Conservation (phyloP, 2,797 vertebrate species). For the Lerista edwardsae region DNA sequence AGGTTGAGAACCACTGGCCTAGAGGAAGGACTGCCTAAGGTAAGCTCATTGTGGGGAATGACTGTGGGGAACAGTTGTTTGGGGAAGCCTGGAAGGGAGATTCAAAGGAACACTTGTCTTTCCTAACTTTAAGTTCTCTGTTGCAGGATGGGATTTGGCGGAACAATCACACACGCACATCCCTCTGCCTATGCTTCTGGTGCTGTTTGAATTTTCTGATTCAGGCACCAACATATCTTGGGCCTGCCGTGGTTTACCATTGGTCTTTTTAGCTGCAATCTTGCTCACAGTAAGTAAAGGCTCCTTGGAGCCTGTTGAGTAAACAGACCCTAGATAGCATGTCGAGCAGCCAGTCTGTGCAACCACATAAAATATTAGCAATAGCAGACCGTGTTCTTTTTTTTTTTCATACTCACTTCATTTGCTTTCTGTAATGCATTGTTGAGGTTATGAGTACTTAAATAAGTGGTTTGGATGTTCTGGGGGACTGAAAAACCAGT, state of each 20-base stretch:
- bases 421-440: slow-evolving; percentile 19
- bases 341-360: not conserved
- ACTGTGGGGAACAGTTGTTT: too few relatives aligned
- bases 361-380: not conserved
- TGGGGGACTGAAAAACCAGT: slow-evolving; percentile 11
- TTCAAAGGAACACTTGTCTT: too few relatives aligned
- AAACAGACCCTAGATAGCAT: not conserved
- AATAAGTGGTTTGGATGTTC: not conserved
- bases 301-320: not conserved
- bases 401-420: not conserved
- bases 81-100: too few relatives aligned
- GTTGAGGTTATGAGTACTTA: slow-evolving; percentile 39
- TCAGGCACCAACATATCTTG: not conserved
- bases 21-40: too few relatives aligned
- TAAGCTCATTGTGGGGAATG: too few relatives aligned
- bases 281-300: not conserved
- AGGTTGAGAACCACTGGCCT: too few relatives aligned
- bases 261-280: not conserved
- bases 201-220: not conserved
- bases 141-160: too few relatives aligned
- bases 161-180: too few relatives aligned
- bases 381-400: slow-evolving; percentile 1
- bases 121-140: too few relatives aligned
- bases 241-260: slow-evolving; percentile 28
- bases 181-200: too few relatives aligned